Evolutionary conservation across 2,797 vertebrate genomes (phyloP), one percentile per base, ranked within the genome.

Genomic region (Epinephelus coioides): DNA sequence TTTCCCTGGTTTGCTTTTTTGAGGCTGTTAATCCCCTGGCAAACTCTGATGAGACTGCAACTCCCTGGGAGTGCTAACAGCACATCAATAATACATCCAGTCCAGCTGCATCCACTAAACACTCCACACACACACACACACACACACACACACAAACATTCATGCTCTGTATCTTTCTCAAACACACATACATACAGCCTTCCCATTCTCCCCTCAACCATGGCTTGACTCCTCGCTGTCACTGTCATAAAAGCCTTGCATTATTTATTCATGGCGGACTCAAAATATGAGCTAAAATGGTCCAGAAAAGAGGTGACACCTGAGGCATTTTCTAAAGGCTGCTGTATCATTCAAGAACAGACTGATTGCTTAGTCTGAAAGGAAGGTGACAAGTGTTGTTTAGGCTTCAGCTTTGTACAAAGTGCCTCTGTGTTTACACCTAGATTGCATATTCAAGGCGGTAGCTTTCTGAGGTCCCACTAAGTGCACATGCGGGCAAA

Each of bases 71-170:
- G 90, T 87, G 91, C 88, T 88, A 94, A 90, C 92, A 90, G 89
- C 90, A 87, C 90, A 93, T 95, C 91, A 93, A 94, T 95, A 92
- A 93, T 94, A 92, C 91, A 94, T 93, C 76, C 81, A 88, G 90
- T 91, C 90, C 91, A 92, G 89, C 91, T 89, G 87, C 94, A 93
- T 82, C 85, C 86, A 86, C 88, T 83, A 77, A 85, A 84, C 78
- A 85, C 82, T 68, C 60, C 53, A 75, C 77, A 57, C 67, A 75
- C 60, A 64, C 53, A 74, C 73, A 53, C 74, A 68, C 46, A 50
- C 23, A 23, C 23, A 60, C 67, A 54, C 53, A 79, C 71, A 76
- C 57, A 54, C 73, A 46, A 4, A 49, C 70, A 82, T 60, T 56
- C 61, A 69, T 79, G 67, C 75, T 56, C 73, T 79, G 54, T 76